Evolutionary conservation across 2,888 invertebrate species (phyloP).

Genomic region (Rotaria macrura): DNA sequence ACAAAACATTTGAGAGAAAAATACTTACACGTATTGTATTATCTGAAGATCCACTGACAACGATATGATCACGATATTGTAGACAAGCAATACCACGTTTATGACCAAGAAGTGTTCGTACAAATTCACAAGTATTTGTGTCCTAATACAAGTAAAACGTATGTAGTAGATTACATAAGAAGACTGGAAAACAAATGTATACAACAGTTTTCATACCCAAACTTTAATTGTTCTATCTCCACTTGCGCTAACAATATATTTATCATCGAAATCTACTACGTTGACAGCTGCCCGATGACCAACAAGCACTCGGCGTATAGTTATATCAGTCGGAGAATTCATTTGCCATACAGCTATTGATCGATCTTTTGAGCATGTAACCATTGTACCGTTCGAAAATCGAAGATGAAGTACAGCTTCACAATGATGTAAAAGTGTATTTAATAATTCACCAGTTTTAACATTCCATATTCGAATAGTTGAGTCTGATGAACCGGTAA

Average conservation of each 20-base stretch:
- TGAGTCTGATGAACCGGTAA: constrained; percentile 91
- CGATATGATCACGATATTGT: constrained; percentile 90
- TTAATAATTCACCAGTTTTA: constrained; percentile 83
- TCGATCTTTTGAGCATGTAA: constrained; percentile 97
- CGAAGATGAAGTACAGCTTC: constrained; percentile 95
- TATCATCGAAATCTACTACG: constrained; percentile 98
- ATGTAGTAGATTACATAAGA: not conserved
- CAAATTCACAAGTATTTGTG: constrained; percentile 8
- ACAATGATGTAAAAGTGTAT: constrained; percentile 96
- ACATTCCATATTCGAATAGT: constrained; percentile 97
- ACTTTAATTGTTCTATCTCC: constrained; percentile 17
- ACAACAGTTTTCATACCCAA: not conserved
- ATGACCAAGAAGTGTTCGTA: constrained; percentile 75
- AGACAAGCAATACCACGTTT: constrained; percentile 97
- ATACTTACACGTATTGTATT: constrained; percentile 67
- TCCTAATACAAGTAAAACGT: not conserved
- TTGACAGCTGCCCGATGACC: constrained; percentile 98
- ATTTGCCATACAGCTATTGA: constrained; percentile 99
- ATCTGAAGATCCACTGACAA: constrained; percentile 96
- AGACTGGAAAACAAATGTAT: no score
- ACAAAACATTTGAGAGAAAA: no score
- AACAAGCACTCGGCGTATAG: constrained; percentile 83
- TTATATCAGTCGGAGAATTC: constrained; percentile 84
- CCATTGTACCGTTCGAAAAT: constrained; percentile 99
- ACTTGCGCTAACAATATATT: constrained; percentile 63